Evolutionary conservation across 2,888 invertebrate species (phyloP), one percentile per base, ranked within the genome.

Genomic region (Patella ulyssiponensis): DNA sequence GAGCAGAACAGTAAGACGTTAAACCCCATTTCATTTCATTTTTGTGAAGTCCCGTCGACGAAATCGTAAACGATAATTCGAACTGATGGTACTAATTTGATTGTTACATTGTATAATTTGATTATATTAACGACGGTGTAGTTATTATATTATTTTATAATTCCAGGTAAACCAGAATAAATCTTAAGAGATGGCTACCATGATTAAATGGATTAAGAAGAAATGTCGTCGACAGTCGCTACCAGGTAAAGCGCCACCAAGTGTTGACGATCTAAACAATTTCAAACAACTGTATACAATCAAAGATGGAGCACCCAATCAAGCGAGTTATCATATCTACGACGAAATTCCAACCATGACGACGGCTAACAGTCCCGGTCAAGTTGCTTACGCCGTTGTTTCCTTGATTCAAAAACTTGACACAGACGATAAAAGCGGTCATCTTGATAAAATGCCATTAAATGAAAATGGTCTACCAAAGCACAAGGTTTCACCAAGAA

Each of bases 151-250:
- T 44, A 9, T 44, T 44, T 44, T 44, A 44, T 44, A 44, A 44
- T 44, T 44, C 9, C 44, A 44, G 44, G 44, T 44, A 44, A 44
- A 44, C 44, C 44, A 44, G 44, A 44, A 44, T 5, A 44, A 44
- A 44, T 44, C 44, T 44, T 44, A 44, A 44, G 44, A 20, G 3
- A 64, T 64, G 64, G 64, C 64, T 11, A 64, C 64, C 20, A 64
- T 64, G 64, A 64, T 64, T 23, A 64, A 64, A 64, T 64, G 64
- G 64, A 23, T 64, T 14, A 64, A 64, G 64, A 64, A 64, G 23
- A 64, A 64, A 23, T 64, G 64, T 23, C 64, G 23, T 1, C 64
- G 64, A 64, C 20, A 23, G 14, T 64, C 64, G 4, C 11, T 64
- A 23, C 64, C 23, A 23, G 64, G 64, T 4, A 64, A 23, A 64